These are phyloP conservation scores for Botrylloides violaceus DNA, from an alignment of 23 tunicate species.

Conservation along the genomic window DNA sequence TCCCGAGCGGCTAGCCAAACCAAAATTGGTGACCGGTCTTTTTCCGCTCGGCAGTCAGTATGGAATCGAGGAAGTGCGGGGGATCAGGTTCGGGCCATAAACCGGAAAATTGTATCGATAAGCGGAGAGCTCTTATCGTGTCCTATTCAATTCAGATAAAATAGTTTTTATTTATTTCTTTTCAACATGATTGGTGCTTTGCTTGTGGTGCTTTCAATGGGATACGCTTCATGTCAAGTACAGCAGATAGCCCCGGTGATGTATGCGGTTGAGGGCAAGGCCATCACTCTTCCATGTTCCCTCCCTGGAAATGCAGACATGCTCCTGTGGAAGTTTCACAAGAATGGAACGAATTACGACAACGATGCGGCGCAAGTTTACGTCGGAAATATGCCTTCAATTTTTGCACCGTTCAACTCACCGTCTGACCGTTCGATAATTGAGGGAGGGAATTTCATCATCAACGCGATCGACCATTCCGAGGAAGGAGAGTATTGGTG, in stretches of 20 bases:
- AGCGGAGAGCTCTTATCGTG: too few relatives aligned
- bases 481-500: slow-evolving; percentile 91
- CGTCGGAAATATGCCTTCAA: slow-evolving; percentile 27
- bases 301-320: slow-evolving; percentile 30
- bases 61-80: too few relatives aligned
- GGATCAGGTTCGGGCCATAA: too few relatives aligned
- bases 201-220: too few relatives aligned
- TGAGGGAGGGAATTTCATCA: slow-evolving; percentile 21
- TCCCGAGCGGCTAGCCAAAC: too few relatives aligned
- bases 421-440: slow-evolving; percentile 62
- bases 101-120: too few relatives aligned
- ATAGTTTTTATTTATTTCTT: too few relatives aligned
- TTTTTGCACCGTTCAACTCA: slow-evolving; percentile 41
- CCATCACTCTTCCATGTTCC: slow-evolving; percentile 30
- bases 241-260: slow-evolving; percentile 22
- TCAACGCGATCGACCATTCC: slow-evolving; percentile 23
- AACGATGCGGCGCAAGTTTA: slow-evolving; percentile 51
- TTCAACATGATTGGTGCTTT: too few relatives aligned
- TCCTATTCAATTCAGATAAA: too few relatives aligned
- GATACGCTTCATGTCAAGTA: slow-evolving; percentile 1
- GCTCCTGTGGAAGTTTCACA: slow-evolving; percentile 48
- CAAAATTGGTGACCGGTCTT: too few relatives aligned
- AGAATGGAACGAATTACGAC: slow-evolving; percentile 29
- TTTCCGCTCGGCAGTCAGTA: too few relatives aligned
- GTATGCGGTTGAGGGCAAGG: slow-evolving; percentile 36